Evolutionary conservation across 2,113 vertebrate species (phyloP), one percentile per base, ranked within the genome.

Genomic region (Pantherophis guttatus): DNA sequence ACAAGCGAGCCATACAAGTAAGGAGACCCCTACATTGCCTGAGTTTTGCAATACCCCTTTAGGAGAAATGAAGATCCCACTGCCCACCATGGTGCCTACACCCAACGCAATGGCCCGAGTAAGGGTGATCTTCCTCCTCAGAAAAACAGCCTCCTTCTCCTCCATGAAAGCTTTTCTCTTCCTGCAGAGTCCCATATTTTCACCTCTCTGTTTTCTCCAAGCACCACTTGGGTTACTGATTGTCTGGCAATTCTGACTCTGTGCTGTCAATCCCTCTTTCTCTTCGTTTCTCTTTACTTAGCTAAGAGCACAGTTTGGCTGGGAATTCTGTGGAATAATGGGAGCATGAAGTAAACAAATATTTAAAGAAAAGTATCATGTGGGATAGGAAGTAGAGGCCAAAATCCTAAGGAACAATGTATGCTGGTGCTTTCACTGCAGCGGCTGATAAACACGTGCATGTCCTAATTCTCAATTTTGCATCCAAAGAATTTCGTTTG

Each of bases 1-100:
- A 81, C 90, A 94, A 58, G 97, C 96, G 11, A 92, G 33, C 97
- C 98, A 98, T 88, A 98, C 97, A 55, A 98, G 44, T 94, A 98
- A 96, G 17, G 98, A 98, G 29, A 98, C 86, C 17, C 98, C 98
- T 86, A 98, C 98, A 15, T 97, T 98, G 92, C 98, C 98, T 1
- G 98, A 98, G 95, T 98, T 98, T 94, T 97, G 95, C 95, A 98
- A 93, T 26, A 98, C 98, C 0, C 98, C 98, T 95, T 98, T 98
- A 10, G 98, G 98, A 3, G 98, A 98, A 62, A 98, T 98, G 95
- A 98, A 98, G 95, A 98, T 98, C 6, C 98, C 98, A 5, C 98
- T 98, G 94, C 98, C 98, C 94, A 98, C 97, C 95, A 98, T 95
- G 0, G 94, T 97, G 53, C 98, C 97, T 0, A 97, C 54, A 95